Base-by-base conservation (phyloP, 2,797 vertebrate species). In the Gephyroberyx darwinii region DNA sequence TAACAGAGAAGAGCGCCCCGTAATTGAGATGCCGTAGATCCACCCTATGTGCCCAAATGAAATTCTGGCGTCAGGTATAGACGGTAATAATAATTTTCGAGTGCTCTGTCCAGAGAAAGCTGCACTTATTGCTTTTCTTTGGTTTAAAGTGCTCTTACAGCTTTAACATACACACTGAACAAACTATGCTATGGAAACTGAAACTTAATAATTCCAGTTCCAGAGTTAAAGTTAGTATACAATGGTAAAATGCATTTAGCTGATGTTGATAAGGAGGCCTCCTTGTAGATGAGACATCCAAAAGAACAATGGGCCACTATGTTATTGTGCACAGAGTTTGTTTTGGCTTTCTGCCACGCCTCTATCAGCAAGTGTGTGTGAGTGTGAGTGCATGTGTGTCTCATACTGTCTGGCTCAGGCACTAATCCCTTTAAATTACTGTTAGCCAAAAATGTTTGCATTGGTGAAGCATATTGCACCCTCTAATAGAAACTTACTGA, bases 221-320 rank as follows among this genome's bases (percentile, higher is more conserved):
- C 26, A 26, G 35, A 43, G 51, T 43, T 54, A 17, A 54, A 65
- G 19, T 37, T 20, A 13, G 6, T 50, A n/a, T n/a, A 19, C 26
- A n/a, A n/a, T 14, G 48, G 67, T 61, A 31, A 55, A 65, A 63
- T 22, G 50, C 56, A 5, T 74, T 17, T 20, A 7, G 26, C 12
- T 50, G 41, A n/a, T 45, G 63, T 53, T 67, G 52, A 26, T 48
- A 52, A 77, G 33, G 50, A 45, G 53, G 72, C 39, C 5, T 55
- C 60, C 66, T 57, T 78, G 55, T 70, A 74, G 80, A 58, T 57
- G 9, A 77, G 72, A 83, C 75, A 80, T 75, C 74, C 55, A 31
- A 59, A 71, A 83, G 85, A 86, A 86, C 84, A 90, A 89, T 87
- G 68, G 47, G 58, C 57, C 62, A 74, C 71, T 82, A 54, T 84